These are phyloP conservation scores for Bradysia coprophila DNA, from an alignment of 1,140 invertebrate species.

Conservation along the genomic window DNA sequence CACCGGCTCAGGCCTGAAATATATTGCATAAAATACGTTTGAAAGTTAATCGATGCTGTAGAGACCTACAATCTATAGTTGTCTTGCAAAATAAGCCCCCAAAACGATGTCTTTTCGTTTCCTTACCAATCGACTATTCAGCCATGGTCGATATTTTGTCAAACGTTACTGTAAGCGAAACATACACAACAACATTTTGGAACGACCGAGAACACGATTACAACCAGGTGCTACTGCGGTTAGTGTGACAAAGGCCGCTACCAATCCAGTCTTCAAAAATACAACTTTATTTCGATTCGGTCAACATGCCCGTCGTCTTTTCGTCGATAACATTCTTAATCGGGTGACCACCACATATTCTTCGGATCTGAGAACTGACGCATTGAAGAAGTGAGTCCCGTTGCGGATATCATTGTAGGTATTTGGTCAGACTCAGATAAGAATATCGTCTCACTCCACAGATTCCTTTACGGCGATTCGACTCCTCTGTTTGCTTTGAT, in stretches of 20 bases:
- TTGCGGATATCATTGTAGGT: background rate
- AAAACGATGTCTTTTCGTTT: slow-evolving; percentile 31
- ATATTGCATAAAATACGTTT: no score
- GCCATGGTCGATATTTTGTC: slow-evolving; percentile 33
- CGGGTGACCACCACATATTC: slow-evolving; percentile 44
- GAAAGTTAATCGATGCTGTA: no score
- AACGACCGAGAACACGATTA: slow-evolving; percentile 24
- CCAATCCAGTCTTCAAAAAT: slow-evolving; percentile 13
- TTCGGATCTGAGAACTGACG: slow-evolving; percentile 36
- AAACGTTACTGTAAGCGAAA: slow-evolving; percentile 25
- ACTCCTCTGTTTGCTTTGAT: slow-evolving; percentile 56
- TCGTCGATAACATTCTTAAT: slow-evolving; percentile 48
- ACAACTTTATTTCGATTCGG: slow-evolving; percentile 32
- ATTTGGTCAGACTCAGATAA: background rate
- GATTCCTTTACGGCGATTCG: slow-evolving; percentile 46
- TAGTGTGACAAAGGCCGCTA: background rate
- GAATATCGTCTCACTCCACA: slow-evolving; percentile 4
- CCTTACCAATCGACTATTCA: slow-evolving; percentile 26
- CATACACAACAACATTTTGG: slow-evolving; percentile 30
- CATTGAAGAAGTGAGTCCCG: slow-evolving; percentile 26
- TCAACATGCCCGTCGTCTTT: slow-evolving; percentile 36
- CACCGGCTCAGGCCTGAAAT: no score
- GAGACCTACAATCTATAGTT: no score
- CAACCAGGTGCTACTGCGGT: background rate
- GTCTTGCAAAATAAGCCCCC: no score